Base-by-base conservation (phyloP, 1,140 invertebrate species). In the Drosophila pseudoobscura region DNA sequence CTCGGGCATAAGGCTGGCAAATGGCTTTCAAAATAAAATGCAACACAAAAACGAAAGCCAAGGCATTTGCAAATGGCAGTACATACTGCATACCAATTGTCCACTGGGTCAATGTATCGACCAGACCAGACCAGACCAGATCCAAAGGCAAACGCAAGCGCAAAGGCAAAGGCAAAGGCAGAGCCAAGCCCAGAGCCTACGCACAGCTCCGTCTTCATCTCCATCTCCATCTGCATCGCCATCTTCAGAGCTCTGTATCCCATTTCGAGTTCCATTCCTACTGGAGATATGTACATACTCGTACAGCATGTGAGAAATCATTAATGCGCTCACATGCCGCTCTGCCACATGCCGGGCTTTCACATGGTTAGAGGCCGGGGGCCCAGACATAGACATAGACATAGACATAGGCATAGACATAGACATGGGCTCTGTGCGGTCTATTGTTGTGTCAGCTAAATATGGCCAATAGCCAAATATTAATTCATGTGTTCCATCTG, bases 391-490 rank as follows among this genome's bases (percentile, higher is more conserved):
- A 50, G 75, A 57, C 31, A 70, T 62, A 50, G 75, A 57, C 31
- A 29, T 35, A 35, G 31, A 35, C 31, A 39, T 62, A 50, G 74
- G 49, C 31, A 29, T 35, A 35, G 31, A 3, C 31, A 39, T 13
- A 39, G 35, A 39, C 35, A 39, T 39, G 35, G 35, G 11, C 35
- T 11, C 35, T 39, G 35, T 39, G 35, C 35, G 35, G 35, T 79
- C 82, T 88, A 87, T 87, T 87, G 82, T 87, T 82, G 68, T 87
- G 82, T 87, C 82, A 87, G 75, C 83, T 87, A 75, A 88, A 87
- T 87, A 87, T 88, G 82, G 82, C 82, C 83, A 78, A 87, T 87
- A 87, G 78, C 82, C 83, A 87, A 87, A 87, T 87, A 87, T 88
- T 87, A 87, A 87, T 87, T 87, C 82, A 79, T 77, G 72, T 75